Conservation (phyloP, 2,888 invertebrate species). For the Calliopum simillimum region DNA sequence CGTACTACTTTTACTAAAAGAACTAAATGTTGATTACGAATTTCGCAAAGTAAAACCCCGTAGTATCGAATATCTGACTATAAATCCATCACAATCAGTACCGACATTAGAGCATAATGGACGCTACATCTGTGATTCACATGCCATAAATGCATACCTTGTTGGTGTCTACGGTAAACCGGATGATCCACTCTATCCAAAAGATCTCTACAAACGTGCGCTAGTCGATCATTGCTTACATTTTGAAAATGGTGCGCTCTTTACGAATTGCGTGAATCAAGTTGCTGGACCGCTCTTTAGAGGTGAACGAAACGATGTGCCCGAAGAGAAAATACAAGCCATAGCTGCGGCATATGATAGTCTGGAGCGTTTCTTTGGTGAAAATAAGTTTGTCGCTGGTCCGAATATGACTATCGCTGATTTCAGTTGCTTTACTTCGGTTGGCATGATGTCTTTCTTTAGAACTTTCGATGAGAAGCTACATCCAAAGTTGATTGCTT, state of each 20-base stretch:
- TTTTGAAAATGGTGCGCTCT: not conserved
- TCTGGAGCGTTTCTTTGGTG: slow-evolving; percentile 52
- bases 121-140: slow-evolving; percentile 46
- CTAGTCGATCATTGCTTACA: not conserved
- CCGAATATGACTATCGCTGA: slow-evolving; percentile 59
- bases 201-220: not conserved
- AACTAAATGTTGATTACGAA: slow-evolving; percentile 41
- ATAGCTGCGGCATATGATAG: slow-evolving; percentile 49
- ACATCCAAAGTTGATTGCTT: slow-evolving; percentile 50
- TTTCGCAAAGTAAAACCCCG: slow-evolving; percentile 52
- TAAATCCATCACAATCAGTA: slow-evolving; percentile 50
- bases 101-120: slow-evolving; percentile 47
- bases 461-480: slow-evolving; percentile 43
- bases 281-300: slow-evolving; percentile 28
- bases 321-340: slow-evolving; percentile 43
- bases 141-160: slow-evolving; percentile 48
- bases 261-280: slow-evolving; percentile 12
- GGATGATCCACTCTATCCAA: slow-evolving; percentile 32
- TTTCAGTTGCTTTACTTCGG: slow-evolving; percentile 54
- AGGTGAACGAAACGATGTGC: slow-evolving; percentile 29
- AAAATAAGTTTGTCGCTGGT: slow-evolving; percentile 54
- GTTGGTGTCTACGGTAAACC: slow-evolving; percentile 46
- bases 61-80: slow-evolving; percentile 39
- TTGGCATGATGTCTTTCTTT: slow-evolving; percentile 47
- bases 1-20: slow-evolving; percentile 42